These are phyloP conservation scores for Tachysurus vachellii DNA, from an alignment of 2,113 vertebrate species.

Conservation along the genomic window DNA sequence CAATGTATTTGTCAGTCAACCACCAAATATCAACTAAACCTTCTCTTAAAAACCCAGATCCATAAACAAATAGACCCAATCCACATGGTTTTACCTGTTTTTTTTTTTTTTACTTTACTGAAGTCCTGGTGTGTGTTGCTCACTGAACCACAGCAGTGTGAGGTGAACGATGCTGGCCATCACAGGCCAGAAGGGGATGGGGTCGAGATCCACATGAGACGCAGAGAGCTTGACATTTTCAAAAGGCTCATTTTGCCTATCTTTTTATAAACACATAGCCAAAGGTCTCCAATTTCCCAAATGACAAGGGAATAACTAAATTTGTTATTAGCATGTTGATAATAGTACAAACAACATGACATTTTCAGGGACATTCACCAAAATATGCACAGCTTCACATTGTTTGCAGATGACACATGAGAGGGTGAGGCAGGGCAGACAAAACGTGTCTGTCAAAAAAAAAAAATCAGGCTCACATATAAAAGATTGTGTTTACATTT, in stretches of 20 bases:
- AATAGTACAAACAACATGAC: slow-evolving; percentile 67
- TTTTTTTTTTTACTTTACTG: too few relatives aligned
- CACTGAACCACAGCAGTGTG: background rate
- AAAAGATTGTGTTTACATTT: background rate
- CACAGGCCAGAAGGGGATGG: slow-evolving; percentile 54
- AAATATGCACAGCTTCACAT: slow-evolving; percentile 52
- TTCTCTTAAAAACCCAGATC: background rate
- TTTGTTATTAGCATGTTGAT: slow-evolving; percentile 68
- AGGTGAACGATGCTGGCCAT: slow-evolving; percentile 13
- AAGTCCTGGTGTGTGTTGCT: background rate
- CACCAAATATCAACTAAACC: background rate
- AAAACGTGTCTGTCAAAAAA: slow-evolving; percentile 28
- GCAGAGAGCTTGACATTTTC: slow-evolving; percentile 71
- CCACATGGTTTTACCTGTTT: background rate
- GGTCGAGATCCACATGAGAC: slow-evolving; percentile 38
- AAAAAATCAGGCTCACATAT: background rate
- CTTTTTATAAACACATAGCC: slow-evolving; percentile 57
- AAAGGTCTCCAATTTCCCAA: slow-evolving; percentile 69
- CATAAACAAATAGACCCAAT: background rate
- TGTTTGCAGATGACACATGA: slow-evolving; percentile 29
- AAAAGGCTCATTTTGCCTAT: slow-evolving; percentile 63
- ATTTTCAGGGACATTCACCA: slow-evolving; percentile 61
- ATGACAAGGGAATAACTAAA: slow-evolving; percentile 68
- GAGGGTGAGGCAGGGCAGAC: slow-evolving; percentile 48
- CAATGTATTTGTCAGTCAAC: background rate